Evolutionary conservation across 2,113 vertebrate species (phyloP), one percentile per base, ranked within the genome.

Genomic region (Tachysurus fulvidraco): DNA sequence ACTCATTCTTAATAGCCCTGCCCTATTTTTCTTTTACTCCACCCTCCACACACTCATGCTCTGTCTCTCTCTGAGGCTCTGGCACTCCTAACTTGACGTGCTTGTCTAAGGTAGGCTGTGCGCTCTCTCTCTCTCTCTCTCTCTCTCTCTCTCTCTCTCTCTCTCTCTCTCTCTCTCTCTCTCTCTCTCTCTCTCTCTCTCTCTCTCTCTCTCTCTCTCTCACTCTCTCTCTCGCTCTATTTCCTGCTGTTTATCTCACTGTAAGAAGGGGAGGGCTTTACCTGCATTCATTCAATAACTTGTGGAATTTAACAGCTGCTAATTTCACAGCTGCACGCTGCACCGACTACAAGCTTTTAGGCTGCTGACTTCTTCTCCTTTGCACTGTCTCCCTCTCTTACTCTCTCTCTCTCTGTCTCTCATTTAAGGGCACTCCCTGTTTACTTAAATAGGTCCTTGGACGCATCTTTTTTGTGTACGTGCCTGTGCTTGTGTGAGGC

Each of bases 251-350:
- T 36, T 81, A 89, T 90, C 30, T 76, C 74, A 13, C 59, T 57
- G 54, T 74, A 87, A 79, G 74, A 92, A 91, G 93, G 91, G 93
- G 92, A 93, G 94, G 93, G 89, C 91, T 93, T 93, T 90, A 91
- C 88, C 94, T 94, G 94, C 92, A 95, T 95, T 96, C 94, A 95
- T 94, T 95, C 94, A 95, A 94, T 95, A 95, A 95, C 93, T 92
- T 91, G 92, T 93, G 95, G 95, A 95, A 95, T 95, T 95, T 92
- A 93, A 93, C 94, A 88, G 89, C 91, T 93, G 93, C 90, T 92
- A 88, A 91, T 92, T 89, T 89, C 92, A 92, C 91, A 91, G 87
- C 89, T 41, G 74, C 46, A 91, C 64, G 87, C 89, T 41, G 74
- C 46, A 91, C 64, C 50, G 84, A 93, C 88, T 92, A 90, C 93